Base-by-base conservation (phyloP, 2,113 vertebrate genomes). In the Rhegmatorhina hoffmannsi region DNA sequence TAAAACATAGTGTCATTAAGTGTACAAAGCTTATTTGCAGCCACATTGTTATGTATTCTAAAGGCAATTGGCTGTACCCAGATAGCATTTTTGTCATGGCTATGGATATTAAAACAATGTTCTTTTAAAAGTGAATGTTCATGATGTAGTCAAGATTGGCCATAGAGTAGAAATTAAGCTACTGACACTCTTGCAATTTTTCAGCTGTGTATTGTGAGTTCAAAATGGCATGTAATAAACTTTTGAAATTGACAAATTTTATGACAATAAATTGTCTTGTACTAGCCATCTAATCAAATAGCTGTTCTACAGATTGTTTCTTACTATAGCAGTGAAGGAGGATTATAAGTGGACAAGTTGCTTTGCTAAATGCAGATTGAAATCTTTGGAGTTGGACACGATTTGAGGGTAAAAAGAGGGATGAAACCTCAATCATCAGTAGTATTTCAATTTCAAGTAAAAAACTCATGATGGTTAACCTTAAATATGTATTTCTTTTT, bases 1-100 rank as follows among this genome's bases (percentile, higher is more conserved):
- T 96, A 67, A 96, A 95, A 80, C 70, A 79, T 23, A 38, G 31
- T 63, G 33, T 95, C 64, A 66, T 84, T 95, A 95, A 85, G 73
- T 43, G 44, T 29, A 70, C 77, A 68, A 91, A 89, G 66, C n/a
- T 90, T 33, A n/a, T 67, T 78, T 94, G 36, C 70, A 91, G 29
- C 19, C 62, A 84, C 53, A 40, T 88, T 81, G 33, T 91, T 96
- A 28, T 38, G 44, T 80, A 79, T 87, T 90, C 75, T 74, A 72
- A 92, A 76, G 29, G 64, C 78, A 70, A 63, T 64, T 95, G 64
- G 25, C 58, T 96, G 38, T 72, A 43, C 56, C 52, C 85, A 34
- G 2, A 4, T 89, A 75, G 87, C 6, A 24, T 17, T 84, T 93
- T 96, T 94, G 14, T 53, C 52, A 44, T 89, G 28, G 38, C 44